Conservation (phyloP, 2,797 vertebrate species). For the Buphagus erythrorhynchus region DNA sequence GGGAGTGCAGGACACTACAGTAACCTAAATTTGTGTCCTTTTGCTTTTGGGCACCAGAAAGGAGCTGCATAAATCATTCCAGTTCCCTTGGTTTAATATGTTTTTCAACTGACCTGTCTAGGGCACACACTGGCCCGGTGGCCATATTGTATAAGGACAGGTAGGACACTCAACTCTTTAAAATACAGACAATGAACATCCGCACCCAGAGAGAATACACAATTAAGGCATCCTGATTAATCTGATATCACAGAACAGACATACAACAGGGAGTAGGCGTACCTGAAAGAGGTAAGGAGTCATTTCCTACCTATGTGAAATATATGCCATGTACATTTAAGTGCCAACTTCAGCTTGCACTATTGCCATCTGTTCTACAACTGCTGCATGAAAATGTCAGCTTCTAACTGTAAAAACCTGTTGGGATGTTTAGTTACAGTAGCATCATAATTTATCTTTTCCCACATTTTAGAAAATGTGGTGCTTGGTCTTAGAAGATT, state of each 20-base stretch:
- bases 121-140: background rate
- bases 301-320: background rate
- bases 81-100: background rate
- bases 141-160: conserved; percentile 39
- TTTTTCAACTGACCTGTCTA: conserved; percentile 36
- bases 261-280: background rate
- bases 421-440: background rate
- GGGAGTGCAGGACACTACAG: background rate
- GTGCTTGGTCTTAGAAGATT: background rate
- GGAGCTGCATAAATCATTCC: background rate
- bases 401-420: background rate
- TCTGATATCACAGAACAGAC: background rate
- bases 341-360: background rate
- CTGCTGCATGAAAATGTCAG: background rate
- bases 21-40: background rate
- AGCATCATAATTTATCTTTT: background rate
- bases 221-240: conserved; percentile 60
- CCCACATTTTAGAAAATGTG: background rate
- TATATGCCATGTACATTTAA: background rate
- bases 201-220: conserved; percentile 24
- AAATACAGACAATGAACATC: conserved; percentile 31
- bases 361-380: background rate
- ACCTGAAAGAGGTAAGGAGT: background rate
- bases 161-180: conserved; percentile 63
- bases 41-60: background rate